Conservation (phyloP, 2,797 vertebrate species). For the Yasuhikotakia modesta region DNA sequence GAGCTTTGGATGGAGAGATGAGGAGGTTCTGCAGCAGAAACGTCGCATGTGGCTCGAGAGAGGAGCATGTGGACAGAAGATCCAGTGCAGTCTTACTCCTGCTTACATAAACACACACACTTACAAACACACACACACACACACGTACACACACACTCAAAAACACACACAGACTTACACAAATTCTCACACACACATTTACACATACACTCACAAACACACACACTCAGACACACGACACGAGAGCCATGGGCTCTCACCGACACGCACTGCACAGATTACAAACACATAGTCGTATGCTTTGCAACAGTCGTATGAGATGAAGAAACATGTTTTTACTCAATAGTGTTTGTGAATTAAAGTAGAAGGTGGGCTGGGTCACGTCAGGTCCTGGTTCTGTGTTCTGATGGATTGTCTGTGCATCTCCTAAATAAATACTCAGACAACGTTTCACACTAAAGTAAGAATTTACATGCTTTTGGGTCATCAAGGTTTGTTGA, state of each 20-base stretch:
- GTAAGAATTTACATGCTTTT: no score
- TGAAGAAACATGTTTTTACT: slow-evolving; percentile 28
- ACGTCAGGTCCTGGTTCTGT: not conserved
- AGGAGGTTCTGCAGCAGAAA: not conserved
- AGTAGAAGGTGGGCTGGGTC: not conserved
- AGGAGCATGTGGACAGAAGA: slow-evolving; percentile 25
- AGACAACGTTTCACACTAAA: no score
- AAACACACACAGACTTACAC: no score
- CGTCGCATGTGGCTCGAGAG: not conserved
- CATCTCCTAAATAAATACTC: no score
- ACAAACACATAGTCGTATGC: slow-evolving; percentile 5
- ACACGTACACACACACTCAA: no score
- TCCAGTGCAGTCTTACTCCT: not conserved
- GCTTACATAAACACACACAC: slow-evolving; percentile 42
- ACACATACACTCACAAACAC: slow-evolving; percentile 25
- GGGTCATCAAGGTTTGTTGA: no score
- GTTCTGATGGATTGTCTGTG: not conserved
- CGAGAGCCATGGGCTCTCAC: not conserved
- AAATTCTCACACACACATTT: slow-evolving; percentile 20
- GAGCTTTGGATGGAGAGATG: slow-evolving; percentile 20
- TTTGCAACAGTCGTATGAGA: slow-evolving; percentile 23
- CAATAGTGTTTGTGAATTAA: not conserved
- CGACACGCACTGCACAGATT: slow-evolving; percentile 10
- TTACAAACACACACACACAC: slow-evolving; percentile 18
- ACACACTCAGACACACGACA: not conserved